A percentile compares a stretch with the other conserved stretches of the same genome.
These are phyloP conservation scores for Melierax canorus DNA, from an alignment of 2,113 vertebrate species.

Conservation along the genomic window DNA sequence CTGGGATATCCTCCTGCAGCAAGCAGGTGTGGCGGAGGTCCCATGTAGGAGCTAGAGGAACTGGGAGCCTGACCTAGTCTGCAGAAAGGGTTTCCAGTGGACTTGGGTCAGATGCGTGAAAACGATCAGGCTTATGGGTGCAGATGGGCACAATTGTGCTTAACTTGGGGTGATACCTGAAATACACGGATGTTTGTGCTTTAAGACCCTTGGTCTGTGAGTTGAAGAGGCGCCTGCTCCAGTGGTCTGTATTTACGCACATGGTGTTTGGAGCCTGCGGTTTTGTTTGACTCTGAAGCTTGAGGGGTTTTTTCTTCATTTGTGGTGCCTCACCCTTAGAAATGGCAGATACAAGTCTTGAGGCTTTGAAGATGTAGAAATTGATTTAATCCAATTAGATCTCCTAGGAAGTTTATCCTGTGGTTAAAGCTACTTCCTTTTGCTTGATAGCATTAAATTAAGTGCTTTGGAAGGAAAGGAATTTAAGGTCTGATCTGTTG, in stretches of 20 bases:
- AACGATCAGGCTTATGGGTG: not conserved
- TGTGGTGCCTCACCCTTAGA: not conserved
- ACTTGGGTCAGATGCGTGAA: not conserved
- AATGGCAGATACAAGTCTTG: not conserved
- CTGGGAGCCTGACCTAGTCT: not conserved
- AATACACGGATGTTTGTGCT: not conserved
- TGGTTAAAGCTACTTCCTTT: not conserved
- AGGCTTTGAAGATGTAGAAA: not conserved
- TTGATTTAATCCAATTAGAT: not conserved
- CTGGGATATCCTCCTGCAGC: not conserved
- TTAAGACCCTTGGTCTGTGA: not conserved
- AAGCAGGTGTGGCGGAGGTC: not conserved
- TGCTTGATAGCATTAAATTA: not conserved
- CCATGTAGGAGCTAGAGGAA: not conserved
- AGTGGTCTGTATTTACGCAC: not conserved
- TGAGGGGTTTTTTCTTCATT: not conserved
- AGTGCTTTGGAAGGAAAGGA: not conserved
- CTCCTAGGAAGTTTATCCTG: not conserved
- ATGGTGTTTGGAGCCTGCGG: not conserved
- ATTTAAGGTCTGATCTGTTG: not conserved
- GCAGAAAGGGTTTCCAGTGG: not conserved
- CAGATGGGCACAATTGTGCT: not conserved
- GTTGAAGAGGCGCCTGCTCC: not conserved
- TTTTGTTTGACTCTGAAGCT: not conserved
- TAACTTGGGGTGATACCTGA: not conserved